Evolutionary conservation across 2,113 vertebrate species (phyloP), one percentile per base, ranked within the genome.

Genomic region (Eudorcas thomsonii): DNA sequence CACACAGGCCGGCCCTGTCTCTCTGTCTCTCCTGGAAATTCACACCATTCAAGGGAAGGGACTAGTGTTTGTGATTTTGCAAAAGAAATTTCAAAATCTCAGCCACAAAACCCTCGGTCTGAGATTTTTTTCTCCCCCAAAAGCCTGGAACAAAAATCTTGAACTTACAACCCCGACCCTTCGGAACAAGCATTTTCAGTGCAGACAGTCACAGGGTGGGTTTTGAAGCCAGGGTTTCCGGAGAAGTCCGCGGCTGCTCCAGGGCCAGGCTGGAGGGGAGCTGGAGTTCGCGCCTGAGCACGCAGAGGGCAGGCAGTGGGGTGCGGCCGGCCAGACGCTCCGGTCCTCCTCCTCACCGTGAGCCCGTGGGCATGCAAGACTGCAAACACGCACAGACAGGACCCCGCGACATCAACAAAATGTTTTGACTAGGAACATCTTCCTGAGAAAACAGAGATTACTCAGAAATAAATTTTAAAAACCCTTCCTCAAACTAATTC

Each of bases 261-360:
- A 9, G 21, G 48, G 91, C 25, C 25, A 5, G n/a, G 21, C 84
- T 2, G 0, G 48, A 50, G 7, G 64, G 26, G 15, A 26, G n/a
- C 30, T 2, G 7, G 1, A 1, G 2, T 8, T 14, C 3, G 13
- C 0, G 4, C 59, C 80, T 28, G 2, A 4, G 13, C 10, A 14
- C 23, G n/a, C 4, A 2, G 33, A 48, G 55, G 57, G 5, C 1
- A 5, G 13, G 48, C 39, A 10, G 92, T 0, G 28, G 28, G 28
- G 6, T 2, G 23, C 0, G 25, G 9, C 14, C 0, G 26, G 54
- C 7, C 3, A 0, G 8, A 19, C 7, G 1, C 80, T 16, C 71
- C 0, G 1, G 23, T 1, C 74, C 48, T 17, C 7, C 21, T 19
- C 36, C 33, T 55, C 36, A 0, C 21, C 16, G 1, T 4, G 21